Evolutionary conservation across 2,888 invertebrate species (phyloP), one percentile per base, ranked within the genome.

Genomic region (Podabrus alpinus): DNA sequence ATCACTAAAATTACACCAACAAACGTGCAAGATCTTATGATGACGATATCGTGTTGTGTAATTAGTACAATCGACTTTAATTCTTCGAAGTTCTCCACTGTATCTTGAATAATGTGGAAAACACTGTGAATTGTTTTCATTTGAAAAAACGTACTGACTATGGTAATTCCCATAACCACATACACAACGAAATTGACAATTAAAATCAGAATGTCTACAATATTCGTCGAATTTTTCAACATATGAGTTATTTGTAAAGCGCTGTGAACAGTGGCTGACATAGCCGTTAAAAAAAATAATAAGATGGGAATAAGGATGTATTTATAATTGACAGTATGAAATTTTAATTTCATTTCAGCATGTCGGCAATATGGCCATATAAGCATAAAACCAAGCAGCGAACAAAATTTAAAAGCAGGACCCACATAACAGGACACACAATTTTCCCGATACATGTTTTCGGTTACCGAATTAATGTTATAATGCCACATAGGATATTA

Each of bases 151-250:
- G n/a, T 13, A 45, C 13, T 7, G 0, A n/a, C 7, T 1, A 45
- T 7, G 9, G n/a, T n/a, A 3, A n/a, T 0, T 0, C 3, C 7
- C n/a, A 3, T 0, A 4, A n/a, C 7, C 1, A 7, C 1, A n/a
- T 45, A n/a, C 2, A 45, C n/a, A 45, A 45, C 4, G 7, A 45
- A 13, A 7, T n/a, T n/a, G 5, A n/a, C 7, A 45, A 45, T 45
- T n/a, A 4, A 13, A 45, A n/a, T 5, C 9, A 45, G n/a, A 45
- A 45, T 0, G 1, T n/a, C 2, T 1, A n/a, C 11, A 45, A 45
- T 45, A 21, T 7, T 7, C n/a, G 0, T 2, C 2, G n/a, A 0
- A 45, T n/a, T 45, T n/a, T 7, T 45, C 7, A 1, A 45, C 1
- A n/a, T 45, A 21, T 21, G 4, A 21, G 4, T 21, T 21, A 21